phyloP scores from a whole-genome alignment of 2,113 vertebrate species.

The Meriones unguiculatus region DNA sequence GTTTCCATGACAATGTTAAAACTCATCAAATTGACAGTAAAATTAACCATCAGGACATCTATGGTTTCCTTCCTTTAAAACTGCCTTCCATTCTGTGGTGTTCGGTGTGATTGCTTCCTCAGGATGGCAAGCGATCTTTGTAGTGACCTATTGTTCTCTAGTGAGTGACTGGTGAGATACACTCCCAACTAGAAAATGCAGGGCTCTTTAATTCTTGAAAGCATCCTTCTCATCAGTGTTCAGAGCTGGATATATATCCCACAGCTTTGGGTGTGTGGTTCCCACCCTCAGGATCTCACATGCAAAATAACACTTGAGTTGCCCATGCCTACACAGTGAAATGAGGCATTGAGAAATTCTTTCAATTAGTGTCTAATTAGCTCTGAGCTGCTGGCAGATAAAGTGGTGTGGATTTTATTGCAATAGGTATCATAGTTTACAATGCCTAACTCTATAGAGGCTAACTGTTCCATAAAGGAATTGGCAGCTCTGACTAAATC shows the following conservation, averaged over 20 bases:
- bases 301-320: constrained; percentile 4
- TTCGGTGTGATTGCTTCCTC: neutral
- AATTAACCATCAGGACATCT: neutral
- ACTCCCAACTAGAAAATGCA: neutral
- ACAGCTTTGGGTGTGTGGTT: constrained; percentile 33
- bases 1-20: neutral
- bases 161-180: neutral
- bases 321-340: constrained; percentile 20
- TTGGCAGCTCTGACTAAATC: neutral
- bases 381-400: constrained; percentile 32
- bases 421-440: constrained; percentile 17
- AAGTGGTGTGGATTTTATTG: constrained; percentile 37
- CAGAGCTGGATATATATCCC: neutral
- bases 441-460: constrained; percentile 31
- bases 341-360: constrained; percentile 22
- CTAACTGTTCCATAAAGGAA: neutral
- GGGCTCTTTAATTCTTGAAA: neutral
- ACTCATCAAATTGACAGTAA: neutral
- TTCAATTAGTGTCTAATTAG: constrained; percentile 68
- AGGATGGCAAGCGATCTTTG: neutral
- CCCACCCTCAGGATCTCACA: neutral
- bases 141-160: neutral
- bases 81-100: neutral
- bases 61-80: neutral
- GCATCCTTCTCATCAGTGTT: neutral